Base-by-base conservation (phyloP, 1,140 invertebrate species). In the Drosophila kikkawai region DNA sequence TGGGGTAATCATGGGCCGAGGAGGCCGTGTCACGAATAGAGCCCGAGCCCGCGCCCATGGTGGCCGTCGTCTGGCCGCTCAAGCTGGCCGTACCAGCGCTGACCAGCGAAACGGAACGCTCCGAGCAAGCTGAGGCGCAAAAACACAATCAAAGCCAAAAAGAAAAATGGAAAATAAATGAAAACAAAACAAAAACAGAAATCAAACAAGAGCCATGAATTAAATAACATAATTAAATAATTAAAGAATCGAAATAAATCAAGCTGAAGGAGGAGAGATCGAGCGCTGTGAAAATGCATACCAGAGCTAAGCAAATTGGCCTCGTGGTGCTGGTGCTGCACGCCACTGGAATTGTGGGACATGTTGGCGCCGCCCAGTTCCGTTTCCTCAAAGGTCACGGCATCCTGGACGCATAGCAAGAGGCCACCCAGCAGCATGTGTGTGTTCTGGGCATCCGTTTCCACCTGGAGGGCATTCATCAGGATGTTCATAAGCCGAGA, bases 391-490 rank as follows among this genome's bases (percentile, higher is more conserved):
- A 95, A 95, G 44, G 95, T 94, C 1, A 96, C 96, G n/a, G 97
- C 95, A 92, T 98, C 97, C 93, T 97, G 96, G 5, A 98, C 96
- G 73, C 96, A 95, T 37, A 97, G 92, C 78, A 97, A 94, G 45
- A 98, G 93, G 36, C 97, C 97, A 37, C 96, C 97, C 42, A 98
- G 93, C 22, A 98, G 93, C 96, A 98, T 97, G 82, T 99, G 98
- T 7, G 97, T 97, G 92, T 99, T 99, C 64, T 95, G 94, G 3
- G 97, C 95, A 94, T 98, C 97, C 2, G 95, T 95, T 93, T 98
- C 98, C 36, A 96, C 96, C 94, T 97, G 96, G 19, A 99, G 93
- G 6, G 97, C 96, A 92, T 96, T 97, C 82, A 98, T 96, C 15
- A 99, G 93, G 13, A 98, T 94, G 92, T 98, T 97, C 93, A 97